Base-by-base conservation (phyloP, 2,113 vertebrate species). In the Tragelaphus imberbis region DNA sequence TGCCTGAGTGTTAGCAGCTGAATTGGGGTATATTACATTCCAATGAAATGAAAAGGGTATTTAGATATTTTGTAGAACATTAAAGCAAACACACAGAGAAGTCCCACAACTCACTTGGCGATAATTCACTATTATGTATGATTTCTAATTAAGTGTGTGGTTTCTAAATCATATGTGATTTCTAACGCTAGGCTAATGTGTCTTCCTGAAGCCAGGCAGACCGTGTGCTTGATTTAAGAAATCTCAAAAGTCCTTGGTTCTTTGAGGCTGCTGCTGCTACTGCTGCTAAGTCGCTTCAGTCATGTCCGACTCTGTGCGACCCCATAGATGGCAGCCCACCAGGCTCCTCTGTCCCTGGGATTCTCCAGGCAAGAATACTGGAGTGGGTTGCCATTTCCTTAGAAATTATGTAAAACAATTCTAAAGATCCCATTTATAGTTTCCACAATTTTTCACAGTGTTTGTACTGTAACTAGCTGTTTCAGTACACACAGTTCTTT, bases 251-350 rank as follows among this genome's bases (percentile, higher is more conserved):
- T 80, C 28, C 44, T 63, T 44, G 56, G 10, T 55, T 63, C 4
- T 40, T 28, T 49, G 61, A 92, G 58, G 51, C 61, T 63, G 28
- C 61, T 63, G 28, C 28, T 63, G 30, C 14, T 63, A 15, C 61
- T 63, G 61, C 28, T 63, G 28, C 61, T 63, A 63, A 63, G 61
- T 63, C 28, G 0, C 6, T 30, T 63, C 10, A 59, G 25, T 59
- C 6, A 0, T 63, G 61, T 63, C 61, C 0, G 0, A 63, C 28
- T 63, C 61, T 63, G 61, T 63, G 61, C 0, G 2, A 30, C 28
- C 61, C 61, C 6, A 1, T 63, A 33, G 28, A 63, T 0, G 6
- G 28, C 61, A 63, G 61, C 14, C 61, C 61, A 16, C 28, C 61
- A 63, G 61, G 28, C 28, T 63, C 61, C 61, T 63, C 28, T 33